Evolutionary conservation across 2,113 vertebrate genomes (phyloP).

Genomic region (Platysteira castanea): DNA sequence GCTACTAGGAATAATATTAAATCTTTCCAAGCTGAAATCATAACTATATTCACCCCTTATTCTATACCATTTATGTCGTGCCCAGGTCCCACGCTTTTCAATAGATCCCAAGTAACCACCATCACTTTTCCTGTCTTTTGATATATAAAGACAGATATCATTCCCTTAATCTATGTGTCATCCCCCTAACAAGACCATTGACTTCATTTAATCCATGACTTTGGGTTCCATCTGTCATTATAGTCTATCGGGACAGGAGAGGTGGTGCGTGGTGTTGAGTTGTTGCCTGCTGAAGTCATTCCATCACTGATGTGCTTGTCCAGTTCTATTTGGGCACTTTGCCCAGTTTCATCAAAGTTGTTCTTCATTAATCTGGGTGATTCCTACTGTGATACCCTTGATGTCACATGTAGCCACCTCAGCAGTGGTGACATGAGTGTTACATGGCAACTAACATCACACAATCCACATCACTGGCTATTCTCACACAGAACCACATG

Average conservation of each 20-base stretch:
- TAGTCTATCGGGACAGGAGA: not conserved
- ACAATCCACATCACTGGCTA: not conserved
- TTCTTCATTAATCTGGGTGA: not conserved
- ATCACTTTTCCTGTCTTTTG: not conserved
- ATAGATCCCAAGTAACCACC: not conserved
- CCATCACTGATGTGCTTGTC: not conserved
- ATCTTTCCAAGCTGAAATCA: not conserved
- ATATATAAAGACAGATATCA: not conserved
- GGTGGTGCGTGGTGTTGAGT: not conserved
- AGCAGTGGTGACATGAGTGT: not conserved
- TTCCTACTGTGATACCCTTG: not conserved
- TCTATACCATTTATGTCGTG: not conserved
- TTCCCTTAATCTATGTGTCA: not conserved
- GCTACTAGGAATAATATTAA: not conserved
- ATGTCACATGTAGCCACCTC: not conserved
- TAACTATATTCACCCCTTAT: not conserved
- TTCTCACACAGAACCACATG: not conserved
- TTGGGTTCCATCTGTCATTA: not conserved
- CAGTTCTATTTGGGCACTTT: not conserved
- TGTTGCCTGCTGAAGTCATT: not conserved
- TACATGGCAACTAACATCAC: not conserved
- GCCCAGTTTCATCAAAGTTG: not conserved
- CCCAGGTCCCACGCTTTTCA: not conserved
- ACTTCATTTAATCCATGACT: not conserved
- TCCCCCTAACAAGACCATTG: not conserved